phyloP scores from a whole-genome alignment of 2,888 invertebrate genomes.

The Trichopoda pennipes region DNA sequence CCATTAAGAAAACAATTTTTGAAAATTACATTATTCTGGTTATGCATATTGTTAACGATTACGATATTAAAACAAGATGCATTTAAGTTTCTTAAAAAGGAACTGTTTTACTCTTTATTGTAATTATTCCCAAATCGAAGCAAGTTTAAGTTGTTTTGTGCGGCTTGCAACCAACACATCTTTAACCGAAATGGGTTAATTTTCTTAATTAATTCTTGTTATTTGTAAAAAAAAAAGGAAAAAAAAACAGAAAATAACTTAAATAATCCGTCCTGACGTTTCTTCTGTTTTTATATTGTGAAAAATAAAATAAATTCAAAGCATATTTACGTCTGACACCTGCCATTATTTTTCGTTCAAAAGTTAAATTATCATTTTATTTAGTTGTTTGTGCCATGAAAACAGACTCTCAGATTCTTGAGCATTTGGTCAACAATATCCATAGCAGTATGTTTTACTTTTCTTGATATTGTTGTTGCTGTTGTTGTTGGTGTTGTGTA shows the following conservation, averaged over 20 bases:
- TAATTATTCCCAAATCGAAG: no score
- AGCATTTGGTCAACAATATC: conserved; percentile 34
- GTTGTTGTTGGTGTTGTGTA: conserved; percentile 46
- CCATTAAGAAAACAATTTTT: not conserved
- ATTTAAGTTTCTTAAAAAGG: no score
- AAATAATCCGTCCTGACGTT: conserved; percentile 28
- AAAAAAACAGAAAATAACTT: no score
- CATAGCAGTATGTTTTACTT: conserved; percentile 24
- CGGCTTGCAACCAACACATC: not conserved
- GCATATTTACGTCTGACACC: conserved; percentile 71
- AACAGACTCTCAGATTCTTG: conserved; percentile 46
- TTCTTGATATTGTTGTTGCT: conserved; percentile 31
- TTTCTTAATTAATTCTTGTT: conserved; percentile 38
- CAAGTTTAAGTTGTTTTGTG: no score
- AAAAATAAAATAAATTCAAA: conserved; percentile 69
- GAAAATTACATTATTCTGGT: no score
- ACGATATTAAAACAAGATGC: no score
- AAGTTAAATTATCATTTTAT: conserved; percentile 62
- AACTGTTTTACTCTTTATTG: no score
- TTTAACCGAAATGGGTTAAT: conserved; percentile 23
- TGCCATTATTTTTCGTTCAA: conserved; percentile 67
- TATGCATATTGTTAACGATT: not conserved
- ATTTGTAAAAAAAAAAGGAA: conserved; percentile 13
- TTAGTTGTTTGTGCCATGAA: conserved; percentile 62
- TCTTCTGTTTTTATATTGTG: conserved; percentile 16